These are phyloP conservation scores for Dryobates pubescens DNA, from an alignment of 2,797 vertebrate species.

Conservation along the genomic window DNA sequence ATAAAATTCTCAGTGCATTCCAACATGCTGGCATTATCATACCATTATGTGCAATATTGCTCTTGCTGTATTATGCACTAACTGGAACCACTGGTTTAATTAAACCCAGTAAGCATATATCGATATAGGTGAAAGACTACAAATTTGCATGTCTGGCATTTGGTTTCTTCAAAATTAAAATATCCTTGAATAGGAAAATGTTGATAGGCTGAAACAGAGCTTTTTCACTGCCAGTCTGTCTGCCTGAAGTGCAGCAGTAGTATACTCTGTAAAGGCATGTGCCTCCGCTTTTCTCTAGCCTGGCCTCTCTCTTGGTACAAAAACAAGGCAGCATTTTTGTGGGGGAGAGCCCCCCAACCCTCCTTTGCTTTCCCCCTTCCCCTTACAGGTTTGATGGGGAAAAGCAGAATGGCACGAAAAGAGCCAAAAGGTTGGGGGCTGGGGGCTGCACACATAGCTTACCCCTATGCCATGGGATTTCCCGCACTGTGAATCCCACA, in stretches of 20 bases:
- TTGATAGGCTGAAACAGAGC: background rate
- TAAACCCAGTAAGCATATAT: background rate
- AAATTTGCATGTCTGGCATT: background rate
- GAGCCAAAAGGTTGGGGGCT: too few relatives aligned
- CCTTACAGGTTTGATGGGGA: too few relatives aligned
- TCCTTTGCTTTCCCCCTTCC: too few relatives aligned
- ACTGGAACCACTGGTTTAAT: background rate
- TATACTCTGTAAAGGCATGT: background rate
- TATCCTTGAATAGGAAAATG: background rate
- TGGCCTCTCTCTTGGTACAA: background rate
- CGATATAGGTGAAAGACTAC: background rate
- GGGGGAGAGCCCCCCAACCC: too few relatives aligned
- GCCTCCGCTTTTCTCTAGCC: accelerated
- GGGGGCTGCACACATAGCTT: too few relatives aligned
- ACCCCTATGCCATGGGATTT: too few relatives aligned
- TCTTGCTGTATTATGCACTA: background rate
- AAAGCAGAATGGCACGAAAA: too few relatives aligned
- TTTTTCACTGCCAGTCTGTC: background rate
- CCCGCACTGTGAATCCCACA: too few relatives aligned
- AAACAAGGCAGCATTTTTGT: background rate
- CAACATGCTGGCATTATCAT: background rate
- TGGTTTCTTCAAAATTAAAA: background rate
- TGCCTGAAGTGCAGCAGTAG: background rate
- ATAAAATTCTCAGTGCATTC: background rate
- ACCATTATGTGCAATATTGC: background rate